Conservation (phyloP, 92 coral and sea anemone genomes). For the Actinernus sp. region DNA sequence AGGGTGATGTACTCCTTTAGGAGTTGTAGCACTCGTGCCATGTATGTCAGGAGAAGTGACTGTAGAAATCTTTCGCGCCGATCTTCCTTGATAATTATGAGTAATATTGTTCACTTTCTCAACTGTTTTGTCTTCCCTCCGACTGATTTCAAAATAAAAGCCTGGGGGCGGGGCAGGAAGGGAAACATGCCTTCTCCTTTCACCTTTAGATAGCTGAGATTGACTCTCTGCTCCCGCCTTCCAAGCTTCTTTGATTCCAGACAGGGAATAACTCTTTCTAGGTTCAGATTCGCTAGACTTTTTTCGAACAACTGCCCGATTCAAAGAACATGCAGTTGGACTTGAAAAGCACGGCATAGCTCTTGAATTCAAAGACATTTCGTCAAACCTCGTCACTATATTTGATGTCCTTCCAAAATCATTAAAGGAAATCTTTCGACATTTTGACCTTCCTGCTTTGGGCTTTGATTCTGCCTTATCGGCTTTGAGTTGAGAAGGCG, state of each 20-base stretch:
- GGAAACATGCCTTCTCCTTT: conserved; percentile 41
- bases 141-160: conserved; percentile 1
- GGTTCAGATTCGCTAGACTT: conserved; percentile 6
- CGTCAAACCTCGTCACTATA: conserved; percentile 17
- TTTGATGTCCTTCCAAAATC: conserved; percentile 29
- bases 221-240: conserved; percentile 8
- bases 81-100: background rate
- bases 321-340: background rate
- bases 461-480: background rate
- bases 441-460: conserved; percentile 4
- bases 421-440: conserved; percentile 38
- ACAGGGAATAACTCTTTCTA: conserved; percentile 23
- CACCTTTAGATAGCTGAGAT: conserved; percentile 13
- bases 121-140: conserved; percentile 1
- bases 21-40: background rate
- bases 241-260: conserved; percentile 47
- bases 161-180: conserved; percentile 39
- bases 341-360: background rate
- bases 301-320: background rate
- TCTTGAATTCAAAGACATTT: conserved; percentile 21
- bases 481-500: conserved; percentile 1
- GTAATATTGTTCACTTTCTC: background rate
- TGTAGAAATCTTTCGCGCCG: background rate
- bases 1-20: background rate
- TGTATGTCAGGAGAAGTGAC: background rate